Base-by-base conservation (phyloP, 2,797 vertebrate species). In the Microchirus variegatus region DNA sequence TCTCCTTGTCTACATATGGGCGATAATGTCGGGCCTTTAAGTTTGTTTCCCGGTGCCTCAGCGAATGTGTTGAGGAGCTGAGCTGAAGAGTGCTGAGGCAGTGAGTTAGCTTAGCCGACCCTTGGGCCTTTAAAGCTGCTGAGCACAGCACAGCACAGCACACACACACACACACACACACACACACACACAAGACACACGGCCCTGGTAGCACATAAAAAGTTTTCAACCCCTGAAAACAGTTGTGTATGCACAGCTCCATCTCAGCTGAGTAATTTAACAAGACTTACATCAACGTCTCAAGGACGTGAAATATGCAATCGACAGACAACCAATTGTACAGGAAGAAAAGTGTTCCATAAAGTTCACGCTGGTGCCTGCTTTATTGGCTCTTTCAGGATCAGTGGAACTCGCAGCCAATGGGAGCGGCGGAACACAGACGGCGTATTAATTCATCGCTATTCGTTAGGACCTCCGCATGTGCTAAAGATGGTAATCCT, bases 251-350 rank as follows among this genome's bases (percentile, higher is more conserved):
- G 81, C 85, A 83, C 77, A 67, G 75, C 83, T 87, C 77, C 59
- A 84, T 92, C 91, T 90, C 89, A 83, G 88, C 82, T 87, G 88
- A 89, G 87, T 86, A 89, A 89, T 90, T 92, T 90, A 92, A 91
- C 88, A 87, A 89, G 90, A 87, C 87, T 88, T 89, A 84, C 82
- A 86, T 88, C 86, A 87, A 90, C 82, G 81, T 87, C 77, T 88
- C 83, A 84, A 86, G 83, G 82, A 84, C 86, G 76, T 86, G 80
- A 90, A 89, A 90, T 88, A 89, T 86, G 86, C 86, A 88, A 86
- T 85, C 83, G 85, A 84, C 86, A 87, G 88, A 85, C 87, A 91
- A 61, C 78, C 86, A 78, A 79, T 88, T 87, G 77, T 87, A 86
- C 80, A 73, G 70, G 79, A 86, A 87, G 83, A 89, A 83, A 86